phyloP scores from a whole-genome alignment of 2,797 vertebrate species.

The Macropodus opercularis region DNA sequence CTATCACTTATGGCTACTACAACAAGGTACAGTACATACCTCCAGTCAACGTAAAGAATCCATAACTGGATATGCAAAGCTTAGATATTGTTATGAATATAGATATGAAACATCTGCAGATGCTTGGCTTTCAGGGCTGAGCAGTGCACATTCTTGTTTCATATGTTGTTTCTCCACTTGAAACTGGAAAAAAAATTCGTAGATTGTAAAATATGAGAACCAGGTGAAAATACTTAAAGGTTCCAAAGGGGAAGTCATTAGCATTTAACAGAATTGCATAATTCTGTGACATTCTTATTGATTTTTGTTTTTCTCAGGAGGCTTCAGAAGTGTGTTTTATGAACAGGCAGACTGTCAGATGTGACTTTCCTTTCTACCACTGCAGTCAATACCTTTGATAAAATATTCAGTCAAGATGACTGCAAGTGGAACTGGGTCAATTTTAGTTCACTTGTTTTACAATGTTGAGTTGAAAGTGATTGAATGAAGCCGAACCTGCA shows the following conservation, averaged over 20 bases:
- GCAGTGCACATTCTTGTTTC: too few species aligned
- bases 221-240: too few species aligned
- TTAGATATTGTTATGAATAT: too few species aligned
- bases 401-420: constrained; percentile 22
- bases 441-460: constrained; percentile 24
- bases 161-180: too few species aligned
- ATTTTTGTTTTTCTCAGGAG: constrained; percentile 13
- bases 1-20: constrained; percentile 98
- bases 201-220: too few species aligned
- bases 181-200: too few species aligned
- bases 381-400: constrained; percentile 30
- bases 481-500: not conserved
- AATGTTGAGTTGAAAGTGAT: constrained; percentile 13
- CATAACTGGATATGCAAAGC: not conserved
- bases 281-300: constrained; percentile 27
- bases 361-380: constrained; percentile 25
- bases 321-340: constrained; percentile 37
- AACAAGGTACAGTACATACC: constrained; percentile 85
- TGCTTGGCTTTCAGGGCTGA: not conserved
- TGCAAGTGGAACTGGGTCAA: constrained; percentile 7
- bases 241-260: too few species aligned
- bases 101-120: constrained; percentile 14
- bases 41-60: not conserved
- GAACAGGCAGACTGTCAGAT: constrained; percentile 26
- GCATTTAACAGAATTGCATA: too few species aligned